Evolutionary conservation across 2,797 vertebrate genomes (phyloP).

Genomic region (Kryptopterus vitreolus): DNA sequence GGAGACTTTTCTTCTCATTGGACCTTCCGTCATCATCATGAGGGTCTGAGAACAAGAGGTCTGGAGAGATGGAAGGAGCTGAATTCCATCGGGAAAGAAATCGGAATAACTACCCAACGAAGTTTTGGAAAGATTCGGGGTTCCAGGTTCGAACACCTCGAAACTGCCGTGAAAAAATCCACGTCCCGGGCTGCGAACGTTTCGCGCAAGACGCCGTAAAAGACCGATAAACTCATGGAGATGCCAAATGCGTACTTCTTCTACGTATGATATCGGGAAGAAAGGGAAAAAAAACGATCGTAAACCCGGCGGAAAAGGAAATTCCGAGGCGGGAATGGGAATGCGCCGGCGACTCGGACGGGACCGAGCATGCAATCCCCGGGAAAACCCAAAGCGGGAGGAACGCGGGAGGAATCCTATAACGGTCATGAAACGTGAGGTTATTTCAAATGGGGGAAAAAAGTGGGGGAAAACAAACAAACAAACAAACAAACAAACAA

Average conservation of each 20-base stretch:
- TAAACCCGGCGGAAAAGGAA: too few species aligned
- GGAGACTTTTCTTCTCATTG: too few species aligned
- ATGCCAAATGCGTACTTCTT: constrained; percentile 70
- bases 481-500: constrained; percentile 52
- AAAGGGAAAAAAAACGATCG: too few species aligned
- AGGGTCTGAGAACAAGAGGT: too few species aligned
- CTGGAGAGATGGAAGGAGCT: too few species aligned
- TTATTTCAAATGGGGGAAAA: constrained; percentile 55
- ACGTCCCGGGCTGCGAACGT: constrained; percentile 1
- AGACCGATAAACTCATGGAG: constrained; percentile 56
- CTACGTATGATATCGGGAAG: constrained; percentile 3
- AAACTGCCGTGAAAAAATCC: too few species aligned
- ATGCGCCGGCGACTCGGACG: constrained; percentile 74
- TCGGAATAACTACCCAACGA: too few species aligned
- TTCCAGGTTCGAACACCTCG: not conserved
- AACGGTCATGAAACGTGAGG: constrained; percentile 59
- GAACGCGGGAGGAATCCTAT: constrained; percentile 41
- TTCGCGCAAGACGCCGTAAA: constrained; percentile 1
- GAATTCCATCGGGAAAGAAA: too few species aligned
- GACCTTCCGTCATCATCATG: too few species aligned
- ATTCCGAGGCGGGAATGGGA: constrained; percentile 83
- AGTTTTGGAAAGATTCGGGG: not conserved
- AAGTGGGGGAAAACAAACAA: constrained; percentile 43
- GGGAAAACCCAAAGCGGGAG: constrained; percentile 49
- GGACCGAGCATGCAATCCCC: constrained; percentile 78